phyloP scores from a whole-genome alignment of 1,140 invertebrate species.

The Papilio glaucus region DNA sequence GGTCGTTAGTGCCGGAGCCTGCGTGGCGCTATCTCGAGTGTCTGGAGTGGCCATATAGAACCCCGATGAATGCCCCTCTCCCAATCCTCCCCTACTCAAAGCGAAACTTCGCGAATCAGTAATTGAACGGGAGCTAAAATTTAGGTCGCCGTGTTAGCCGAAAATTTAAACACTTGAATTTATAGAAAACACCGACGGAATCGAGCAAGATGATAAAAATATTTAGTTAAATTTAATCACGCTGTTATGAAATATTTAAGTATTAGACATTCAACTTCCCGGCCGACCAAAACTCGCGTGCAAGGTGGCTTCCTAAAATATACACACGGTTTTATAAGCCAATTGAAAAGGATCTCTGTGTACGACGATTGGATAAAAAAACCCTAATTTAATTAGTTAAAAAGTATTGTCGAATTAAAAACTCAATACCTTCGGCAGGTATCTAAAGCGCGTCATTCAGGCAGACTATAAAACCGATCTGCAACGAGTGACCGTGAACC shows the following conservation, averaged over 20 bases:
- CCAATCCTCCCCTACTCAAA: neutral
- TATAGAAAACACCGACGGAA: too few species aligned
- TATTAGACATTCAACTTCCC: too few species aligned
- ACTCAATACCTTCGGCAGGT: neutral
- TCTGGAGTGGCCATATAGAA: constrained; percentile 7
- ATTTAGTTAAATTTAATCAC: too few species aligned
- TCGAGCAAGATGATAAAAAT: too few species aligned
- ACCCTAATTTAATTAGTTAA: too few species aligned
- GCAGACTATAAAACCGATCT: neutral
- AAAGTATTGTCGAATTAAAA: neutral
- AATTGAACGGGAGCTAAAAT: neutral
- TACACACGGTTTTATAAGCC: too few species aligned
- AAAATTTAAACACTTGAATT: too few species aligned
- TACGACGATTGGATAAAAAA: too few species aligned
- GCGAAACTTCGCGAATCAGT: neutral
- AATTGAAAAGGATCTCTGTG: too few species aligned
- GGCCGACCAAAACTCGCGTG: too few species aligned
- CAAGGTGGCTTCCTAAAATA: too few species aligned
- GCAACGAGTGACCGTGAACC: neutral
- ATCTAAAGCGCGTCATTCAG: neutral
- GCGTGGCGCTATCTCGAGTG: constrained; percentile 39
- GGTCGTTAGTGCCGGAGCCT: constrained; percentile 42
- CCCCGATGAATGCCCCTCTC: constrained; percentile 6
- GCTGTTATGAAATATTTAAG: too few species aligned
- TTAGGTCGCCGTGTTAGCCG: neutral